Conservation (phyloP, 2,797 vertebrate genomes). For the Danio choprae region DNA sequence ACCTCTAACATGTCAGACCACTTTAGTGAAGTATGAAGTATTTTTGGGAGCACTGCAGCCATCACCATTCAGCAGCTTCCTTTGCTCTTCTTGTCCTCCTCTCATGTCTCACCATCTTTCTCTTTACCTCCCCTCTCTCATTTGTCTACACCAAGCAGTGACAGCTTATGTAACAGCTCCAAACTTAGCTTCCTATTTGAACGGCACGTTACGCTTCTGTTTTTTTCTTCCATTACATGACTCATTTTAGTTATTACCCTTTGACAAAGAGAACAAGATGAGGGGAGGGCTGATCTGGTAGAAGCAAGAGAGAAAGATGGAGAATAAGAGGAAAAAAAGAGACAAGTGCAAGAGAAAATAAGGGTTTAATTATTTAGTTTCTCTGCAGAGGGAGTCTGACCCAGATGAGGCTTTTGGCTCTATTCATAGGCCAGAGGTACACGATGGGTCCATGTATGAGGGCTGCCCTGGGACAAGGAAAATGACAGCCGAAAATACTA, state of each 20-base stretch:
- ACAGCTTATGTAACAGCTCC: conserved; percentile 78
- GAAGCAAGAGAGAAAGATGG: conserved; percentile 57
- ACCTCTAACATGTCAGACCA: background rate
- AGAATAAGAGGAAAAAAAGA: conserved; percentile 61
- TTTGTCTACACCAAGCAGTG: conserved; percentile 75
- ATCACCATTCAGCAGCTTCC: conserved; percentile 37
- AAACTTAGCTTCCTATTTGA: conserved; percentile 76
- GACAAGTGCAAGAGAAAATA: conserved; percentile 70
- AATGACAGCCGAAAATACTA: conserved; percentile 68
- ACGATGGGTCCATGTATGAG: conserved; percentile 65
- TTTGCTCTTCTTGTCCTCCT: conserved; percentile 43
- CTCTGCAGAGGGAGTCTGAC: conserved; percentile 67
- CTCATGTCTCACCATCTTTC: conserved; percentile 56
- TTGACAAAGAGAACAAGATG: conserved; percentile 72
- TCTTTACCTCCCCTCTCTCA: conserved; percentile 57
- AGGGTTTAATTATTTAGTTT: conserved; percentile 81
- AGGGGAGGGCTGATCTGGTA: conserved; percentile 50
- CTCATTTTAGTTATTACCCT: conserved; percentile 80
- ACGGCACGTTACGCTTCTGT: conserved; percentile 67
- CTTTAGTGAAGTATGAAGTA: background rate
- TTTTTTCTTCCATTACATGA: conserved; percentile 77
- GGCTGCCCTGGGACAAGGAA: conserved; percentile 64
- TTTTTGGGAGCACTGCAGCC: background rate
- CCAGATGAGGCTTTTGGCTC: conserved; percentile 64
- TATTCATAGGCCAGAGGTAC: conserved; percentile 71